phyloP scores from a whole-genome alignment of 2,113 vertebrate genomes.

The Oryctolagus cuniculus region mOryCun1.1 NC_091453.1:64991501-64992000 shows the following conservation, averaged over 20 bases:
- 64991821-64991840: background rate
- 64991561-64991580: background rate
- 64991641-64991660: background rate
- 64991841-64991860: background rate
- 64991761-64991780: background rate
- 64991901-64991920: background rate
- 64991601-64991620: background rate
- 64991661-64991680: constrained; percentile 21
- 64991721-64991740: background rate
- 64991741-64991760: background rate
- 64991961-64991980: background rate
- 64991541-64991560: background rate
- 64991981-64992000: background rate
- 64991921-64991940: constrained; percentile 43
- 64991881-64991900: constrained; percentile 44
- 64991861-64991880: background rate
- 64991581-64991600: background rate
- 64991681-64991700: background rate
- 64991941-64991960: background rate
- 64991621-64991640: background rate
- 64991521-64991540: background rate
- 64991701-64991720: background rate
- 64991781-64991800: background rate
- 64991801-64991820: constrained; percentile 55
- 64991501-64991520: background rate